Evolutionary conservation across 2,797 vertebrate species (phyloP).

Genomic region (Sternotherus odoratus): DNA sequence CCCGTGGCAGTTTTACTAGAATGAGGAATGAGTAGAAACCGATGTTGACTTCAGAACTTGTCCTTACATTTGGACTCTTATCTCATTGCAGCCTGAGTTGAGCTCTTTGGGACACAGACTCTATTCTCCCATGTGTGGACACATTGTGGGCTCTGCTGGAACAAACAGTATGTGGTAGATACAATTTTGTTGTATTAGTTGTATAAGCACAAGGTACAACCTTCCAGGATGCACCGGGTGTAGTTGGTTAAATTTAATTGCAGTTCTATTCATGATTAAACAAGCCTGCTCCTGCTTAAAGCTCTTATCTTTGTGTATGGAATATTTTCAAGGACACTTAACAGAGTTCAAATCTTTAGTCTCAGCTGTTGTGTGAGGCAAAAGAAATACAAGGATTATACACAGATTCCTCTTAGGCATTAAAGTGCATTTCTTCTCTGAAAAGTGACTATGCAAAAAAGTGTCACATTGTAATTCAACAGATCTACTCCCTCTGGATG

Average conservation of each 20-base stretch:
- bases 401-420: not conserved
- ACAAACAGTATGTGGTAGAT: not conserved
- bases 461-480: not conserved
- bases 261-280: constrained; percentile 37
- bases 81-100: not conserved
- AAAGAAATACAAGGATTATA: not conserved
- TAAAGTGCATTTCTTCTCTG: not conserved
- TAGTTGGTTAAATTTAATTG: constrained; percentile 10
- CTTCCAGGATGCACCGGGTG: not conserved
- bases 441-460: not conserved
- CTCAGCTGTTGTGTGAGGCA: not conserved
- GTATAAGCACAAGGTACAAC: not conserved
- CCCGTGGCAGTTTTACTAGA: not conserved
- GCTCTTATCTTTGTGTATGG: not conserved
- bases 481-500: not conserved
- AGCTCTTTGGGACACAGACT: not conserved
- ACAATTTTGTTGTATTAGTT: not conserved
- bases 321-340: constrained; percentile 18
- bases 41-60: not conserved
- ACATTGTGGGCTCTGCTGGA: not conserved
- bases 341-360: not conserved
- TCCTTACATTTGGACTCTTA: not conserved
- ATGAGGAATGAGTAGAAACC: not conserved
- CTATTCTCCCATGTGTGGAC: not conserved
- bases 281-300: not conserved